phyloP scores from a whole-genome alignment of 2,797 vertebrate genomes.

The Columba guinea region DNA sequence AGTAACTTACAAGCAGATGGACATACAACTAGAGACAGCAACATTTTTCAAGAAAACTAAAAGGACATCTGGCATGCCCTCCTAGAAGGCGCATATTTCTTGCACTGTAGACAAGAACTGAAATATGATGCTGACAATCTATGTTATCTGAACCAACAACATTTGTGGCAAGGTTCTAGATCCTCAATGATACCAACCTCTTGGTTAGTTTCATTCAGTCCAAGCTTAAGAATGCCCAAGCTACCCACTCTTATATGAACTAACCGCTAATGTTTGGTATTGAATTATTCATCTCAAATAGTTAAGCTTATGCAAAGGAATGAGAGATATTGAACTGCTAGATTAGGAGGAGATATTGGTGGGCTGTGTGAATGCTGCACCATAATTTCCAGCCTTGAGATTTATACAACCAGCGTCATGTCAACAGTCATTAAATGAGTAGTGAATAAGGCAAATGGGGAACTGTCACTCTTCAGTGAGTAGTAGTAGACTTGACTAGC shows the following conservation, averaged over 20 bases:
- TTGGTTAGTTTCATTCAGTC: background rate
- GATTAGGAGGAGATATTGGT: background rate
- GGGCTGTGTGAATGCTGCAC: accelerated
- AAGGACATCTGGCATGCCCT: background rate
- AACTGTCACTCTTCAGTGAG: background rate
- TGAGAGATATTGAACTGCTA: background rate
- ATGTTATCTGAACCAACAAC: background rate
- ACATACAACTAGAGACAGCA: background rate
- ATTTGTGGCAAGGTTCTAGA: background rate
- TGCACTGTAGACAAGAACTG: background rate
- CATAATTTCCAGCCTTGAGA: background rate
- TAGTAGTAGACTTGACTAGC: background rate
- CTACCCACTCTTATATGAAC: background rate
- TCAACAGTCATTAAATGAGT: background rate
- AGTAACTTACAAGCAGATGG: background rate
- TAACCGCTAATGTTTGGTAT: background rate
- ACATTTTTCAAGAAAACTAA: background rate
- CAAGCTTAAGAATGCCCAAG: background rate
- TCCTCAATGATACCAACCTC: background rate
- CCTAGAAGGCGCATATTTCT: background rate
- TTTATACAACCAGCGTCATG: background rate
- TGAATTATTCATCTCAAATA: background rate
- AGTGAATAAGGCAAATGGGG: background rate
- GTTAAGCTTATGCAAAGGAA: background rate
- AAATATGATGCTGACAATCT: background rate